phyloP scores from a whole-genome alignment of 2,888 invertebrate genomes.

The Scaptomyza reducta region DNA sequence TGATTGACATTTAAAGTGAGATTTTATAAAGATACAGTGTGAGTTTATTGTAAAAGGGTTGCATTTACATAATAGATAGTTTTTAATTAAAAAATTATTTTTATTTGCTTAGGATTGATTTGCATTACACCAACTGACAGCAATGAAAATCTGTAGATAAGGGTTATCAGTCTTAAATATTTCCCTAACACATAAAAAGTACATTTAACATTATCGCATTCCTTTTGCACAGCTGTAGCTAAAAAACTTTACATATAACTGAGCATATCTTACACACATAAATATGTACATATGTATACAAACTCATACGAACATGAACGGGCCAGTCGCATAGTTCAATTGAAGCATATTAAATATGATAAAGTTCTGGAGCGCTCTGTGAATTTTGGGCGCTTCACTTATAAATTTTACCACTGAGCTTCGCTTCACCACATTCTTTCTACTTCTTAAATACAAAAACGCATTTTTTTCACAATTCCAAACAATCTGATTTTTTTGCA shows the following conservation, averaged over 20 bases:
- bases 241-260: constrained; percentile 11
- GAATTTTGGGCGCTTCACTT: background rate
- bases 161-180: background rate
- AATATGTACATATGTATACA: constrained; percentile 5
- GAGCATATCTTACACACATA: constrained; percentile 7
- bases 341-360: constrained; percentile 63
- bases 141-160: background rate
- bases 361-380: constrained; percentile 52
- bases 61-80: constrained; percentile 40
- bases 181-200: background rate
- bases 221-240: constrained; percentile 2
- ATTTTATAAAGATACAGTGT: background rate
- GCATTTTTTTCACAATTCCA: too few species aligned
- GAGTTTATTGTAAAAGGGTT: constrained; percentile 49
- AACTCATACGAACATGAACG: constrained; percentile 29
- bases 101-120: constrained; percentile 39
- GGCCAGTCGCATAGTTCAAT: constrained; percentile 77
- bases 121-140: constrained; percentile 13
- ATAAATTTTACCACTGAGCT: background rate
- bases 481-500: too few species aligned
- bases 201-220: background rate
- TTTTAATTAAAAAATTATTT: constrained; percentile 15
- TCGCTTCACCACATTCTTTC: background rate
- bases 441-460: background rate
- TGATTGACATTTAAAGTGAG: constrained; percentile 64